Percentiles rank a stretch among this genome's conserved stretches.
Conservation (phyloP, 1,140 invertebrate species). For the Drosophila simulans region DNA sequence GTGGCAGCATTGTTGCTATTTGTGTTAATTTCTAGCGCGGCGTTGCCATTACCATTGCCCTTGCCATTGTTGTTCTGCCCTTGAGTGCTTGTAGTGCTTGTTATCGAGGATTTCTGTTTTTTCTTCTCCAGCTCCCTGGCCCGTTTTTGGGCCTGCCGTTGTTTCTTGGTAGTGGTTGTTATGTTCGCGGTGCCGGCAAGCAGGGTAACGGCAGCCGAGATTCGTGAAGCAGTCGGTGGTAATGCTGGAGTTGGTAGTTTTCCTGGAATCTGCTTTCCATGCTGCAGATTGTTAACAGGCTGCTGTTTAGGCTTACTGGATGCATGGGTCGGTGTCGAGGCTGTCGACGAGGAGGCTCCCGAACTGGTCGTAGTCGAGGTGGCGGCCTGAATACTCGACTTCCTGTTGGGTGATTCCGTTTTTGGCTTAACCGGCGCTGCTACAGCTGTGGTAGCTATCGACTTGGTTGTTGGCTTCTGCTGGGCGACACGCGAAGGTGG, state of each 20-base stretch:
- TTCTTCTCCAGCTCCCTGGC: constrained; percentile 68
- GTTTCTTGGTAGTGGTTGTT: constrained; percentile 34
- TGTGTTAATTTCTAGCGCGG: constrained; percentile 5
- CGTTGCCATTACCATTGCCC: constrained; percentile 14
- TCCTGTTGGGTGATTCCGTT: constrained; percentile 14
- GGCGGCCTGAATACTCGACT: constrained; percentile 2
- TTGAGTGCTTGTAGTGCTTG: constrained; percentile 19
- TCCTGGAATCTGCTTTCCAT: constrained; percentile 14
- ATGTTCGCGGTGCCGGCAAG: constrained; percentile 11
- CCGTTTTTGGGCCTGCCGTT: constrained; percentile 57
- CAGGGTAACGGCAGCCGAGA: constrained; percentile 30
- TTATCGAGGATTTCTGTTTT: constrained; percentile 49
- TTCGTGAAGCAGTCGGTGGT: constrained; percentile 6
- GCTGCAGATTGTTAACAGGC: constrained; percentile 10
- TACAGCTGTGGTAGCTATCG: constrained; percentile 30
- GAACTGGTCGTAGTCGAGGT: constrained; percentile 46
- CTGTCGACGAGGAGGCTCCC: constrained; percentile 61
- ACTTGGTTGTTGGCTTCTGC: constrained; percentile 36
- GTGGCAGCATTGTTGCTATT: constrained; percentile 13
- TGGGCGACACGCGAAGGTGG: constrained; percentile 12
- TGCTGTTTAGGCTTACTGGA: constrained; percentile 12
- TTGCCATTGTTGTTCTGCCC: constrained; percentile 30
- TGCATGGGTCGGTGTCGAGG: constrained; percentile 67
- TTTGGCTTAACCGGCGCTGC: constrained; percentile 5
- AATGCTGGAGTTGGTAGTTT: constrained; percentile 9